Evolutionary conservation across 2,888 invertebrate genomes (phyloP).

Genomic region (Teleogryllus oceanicus): DNA sequence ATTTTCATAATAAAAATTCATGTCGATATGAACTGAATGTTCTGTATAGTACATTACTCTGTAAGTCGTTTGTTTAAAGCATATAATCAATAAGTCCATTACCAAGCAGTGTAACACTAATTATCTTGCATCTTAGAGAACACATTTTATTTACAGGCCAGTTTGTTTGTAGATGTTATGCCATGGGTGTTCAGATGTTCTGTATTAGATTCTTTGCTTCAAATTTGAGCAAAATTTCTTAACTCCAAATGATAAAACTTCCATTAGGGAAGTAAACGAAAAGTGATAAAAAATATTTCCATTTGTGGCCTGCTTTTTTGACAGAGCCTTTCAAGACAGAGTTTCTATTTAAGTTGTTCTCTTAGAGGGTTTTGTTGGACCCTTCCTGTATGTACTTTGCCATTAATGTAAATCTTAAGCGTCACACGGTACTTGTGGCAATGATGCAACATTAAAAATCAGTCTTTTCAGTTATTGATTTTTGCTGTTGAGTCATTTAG

Average conservation of each 20-base stretch:
- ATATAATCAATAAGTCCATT: constrained; percentile 4
- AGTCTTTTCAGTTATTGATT: not conserved
- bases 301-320: constrained; percentile 18
- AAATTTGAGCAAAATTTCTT: not conserved
- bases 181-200: constrained; percentile 18
- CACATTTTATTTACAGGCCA: not conserved
- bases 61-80: not conserved
- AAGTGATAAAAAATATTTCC: not conserved
- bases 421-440: not conserved
- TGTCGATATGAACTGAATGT: not conserved
- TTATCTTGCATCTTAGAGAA: not conserved
- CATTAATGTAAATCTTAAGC: not conserved
- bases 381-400: constrained; percentile 2
- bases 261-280: not conserved
- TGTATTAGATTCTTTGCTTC: constrained; percentile 18
- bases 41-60: constrained; percentile 2
- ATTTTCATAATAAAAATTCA: constrained; percentile 1
- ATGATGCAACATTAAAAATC: constrained; percentile 2
- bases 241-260: not conserved
- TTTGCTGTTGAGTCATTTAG: constrained; percentile 10
- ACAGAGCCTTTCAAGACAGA: not conserved
- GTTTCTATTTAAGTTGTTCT: not conserved
- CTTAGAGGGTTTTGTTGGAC: not conserved
- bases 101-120: not conserved
- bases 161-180: constrained; percentile 4